phyloP scores from a whole-genome alignment of 35 echinoderm and acorn worm species.

The Amphiura filiformis region DNA sequence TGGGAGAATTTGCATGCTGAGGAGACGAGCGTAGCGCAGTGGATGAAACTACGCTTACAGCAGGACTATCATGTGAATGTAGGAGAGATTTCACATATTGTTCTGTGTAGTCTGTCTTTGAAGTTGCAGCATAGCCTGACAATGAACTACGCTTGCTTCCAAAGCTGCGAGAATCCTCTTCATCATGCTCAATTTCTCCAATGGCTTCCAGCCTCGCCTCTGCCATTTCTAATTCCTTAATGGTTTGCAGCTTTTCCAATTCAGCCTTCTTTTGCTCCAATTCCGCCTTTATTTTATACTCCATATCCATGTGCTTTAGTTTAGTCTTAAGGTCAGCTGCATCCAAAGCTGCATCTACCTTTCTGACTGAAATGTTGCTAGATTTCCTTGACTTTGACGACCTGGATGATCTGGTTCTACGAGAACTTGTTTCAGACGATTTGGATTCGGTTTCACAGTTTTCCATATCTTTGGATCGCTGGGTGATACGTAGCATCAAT shows the following conservation, averaged over 20 bases:
- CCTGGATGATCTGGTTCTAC: neutral
- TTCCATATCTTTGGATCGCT: too few relatives aligned
- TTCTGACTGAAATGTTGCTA: neutral
- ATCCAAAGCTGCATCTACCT: neutral
- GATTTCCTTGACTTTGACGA: neutral
- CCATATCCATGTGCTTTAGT: conserved; percentile 19
- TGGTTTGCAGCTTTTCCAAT: conserved; percentile 7
- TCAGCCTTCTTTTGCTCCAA: conserved; percentile 21
- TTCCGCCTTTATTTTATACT: conserved; percentile 21
- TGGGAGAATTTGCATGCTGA: neutral
- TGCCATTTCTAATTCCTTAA: conserved; percentile 22
- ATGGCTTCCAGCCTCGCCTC: conserved; percentile 21
- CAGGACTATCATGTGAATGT: neutral
- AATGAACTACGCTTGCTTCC: neutral
- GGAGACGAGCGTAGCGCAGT: neutral
- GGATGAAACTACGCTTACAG: neutral
- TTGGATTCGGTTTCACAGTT: too few relatives aligned
- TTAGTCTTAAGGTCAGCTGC: conserved; percentile 33
- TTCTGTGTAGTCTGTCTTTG: neutral
- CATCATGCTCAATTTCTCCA: conserved; percentile 2
- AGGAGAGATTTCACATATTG: neutral
- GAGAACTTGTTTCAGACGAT: too few relatives aligned
- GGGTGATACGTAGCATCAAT: too few relatives aligned
- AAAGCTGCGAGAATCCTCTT: neutral
- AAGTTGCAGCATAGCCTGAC: neutral